phyloP scores from a whole-genome alignment of 2,888 invertebrate species.

The Phorcus lineatus region DNA sequence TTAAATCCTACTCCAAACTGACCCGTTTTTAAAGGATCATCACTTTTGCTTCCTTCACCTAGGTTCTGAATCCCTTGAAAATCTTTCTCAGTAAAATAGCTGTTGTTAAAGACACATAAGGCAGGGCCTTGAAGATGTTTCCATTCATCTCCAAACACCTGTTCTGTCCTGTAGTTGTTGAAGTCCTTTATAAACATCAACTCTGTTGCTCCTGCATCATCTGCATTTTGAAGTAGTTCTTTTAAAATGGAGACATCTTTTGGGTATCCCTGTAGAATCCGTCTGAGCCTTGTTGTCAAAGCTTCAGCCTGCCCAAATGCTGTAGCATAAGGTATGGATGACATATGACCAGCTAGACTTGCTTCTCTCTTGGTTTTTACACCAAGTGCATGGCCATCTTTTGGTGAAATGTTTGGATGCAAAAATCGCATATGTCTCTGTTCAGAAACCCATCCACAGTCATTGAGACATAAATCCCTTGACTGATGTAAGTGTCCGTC shows the following conservation, averaged over 20 bases:
- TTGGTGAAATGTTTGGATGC: constrained; percentile 44
- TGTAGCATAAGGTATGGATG: constrained; percentile 34
- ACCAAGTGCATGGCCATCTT: constrained; percentile 51
- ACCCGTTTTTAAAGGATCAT: constrained; percentile 58
- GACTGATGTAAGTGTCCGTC: constrained; percentile 1
- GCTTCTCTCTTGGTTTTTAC: constrained; percentile 35
- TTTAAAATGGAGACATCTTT: constrained; percentile 67
- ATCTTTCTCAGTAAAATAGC: constrained; percentile 54
- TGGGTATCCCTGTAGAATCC: constrained; percentile 67
- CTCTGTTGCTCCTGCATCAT: constrained; percentile 69
- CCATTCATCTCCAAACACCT: constrained; percentile 25
- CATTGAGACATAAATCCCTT: constrained; percentile 52
- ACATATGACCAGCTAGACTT: not conserved
- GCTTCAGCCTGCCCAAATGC: constrained; percentile 70
- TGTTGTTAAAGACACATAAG: constrained; percentile 60
- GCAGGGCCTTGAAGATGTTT: constrained; percentile 59
- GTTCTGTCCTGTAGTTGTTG: constrained; percentile 43
- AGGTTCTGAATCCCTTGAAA: constrained; percentile 56
- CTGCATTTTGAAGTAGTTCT: constrained; percentile 72
- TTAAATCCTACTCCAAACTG: constrained; percentile 67
- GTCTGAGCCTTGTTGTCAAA: constrained; percentile 61
- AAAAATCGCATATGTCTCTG: constrained; percentile 39
- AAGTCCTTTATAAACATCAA: constrained; percentile 68
- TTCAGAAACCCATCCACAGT: constrained; percentile 46
- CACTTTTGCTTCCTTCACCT: constrained; percentile 57